Conservation (phyloP, 1,140 invertebrate genomes). For the Idris sp. region DNA sequence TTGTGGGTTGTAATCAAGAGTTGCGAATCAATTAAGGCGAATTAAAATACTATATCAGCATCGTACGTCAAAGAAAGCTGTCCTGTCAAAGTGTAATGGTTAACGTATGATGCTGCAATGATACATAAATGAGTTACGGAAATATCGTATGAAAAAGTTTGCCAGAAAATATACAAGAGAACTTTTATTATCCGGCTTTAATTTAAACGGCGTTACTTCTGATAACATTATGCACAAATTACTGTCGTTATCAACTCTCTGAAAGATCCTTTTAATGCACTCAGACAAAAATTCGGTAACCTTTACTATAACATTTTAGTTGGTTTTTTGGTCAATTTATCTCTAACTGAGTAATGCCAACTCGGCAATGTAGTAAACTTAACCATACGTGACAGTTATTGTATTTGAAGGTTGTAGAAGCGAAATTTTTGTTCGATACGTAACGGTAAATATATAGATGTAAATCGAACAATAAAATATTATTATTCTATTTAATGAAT, state of each 20-base stretch:
- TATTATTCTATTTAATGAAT: too few species aligned
- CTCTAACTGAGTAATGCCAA: too few species aligned
- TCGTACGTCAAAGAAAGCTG: constrained; percentile 31
- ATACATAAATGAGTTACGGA: constrained; percentile 48
- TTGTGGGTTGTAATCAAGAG: constrained; percentile 12
- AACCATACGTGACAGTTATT: too few species aligned
- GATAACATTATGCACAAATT: constrained; percentile 75
- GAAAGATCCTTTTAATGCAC: too few species aligned
- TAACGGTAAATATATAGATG: too few species aligned
- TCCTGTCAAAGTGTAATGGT: constrained; percentile 36
- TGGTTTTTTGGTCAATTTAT: too few species aligned
- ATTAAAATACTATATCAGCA: constrained; percentile 21
- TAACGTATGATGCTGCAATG: constrained; percentile 42
- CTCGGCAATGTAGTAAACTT: too few species aligned
- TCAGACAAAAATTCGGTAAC: too few species aligned
- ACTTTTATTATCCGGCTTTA: constrained; percentile 78
- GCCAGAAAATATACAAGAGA: constrained; percentile 56
- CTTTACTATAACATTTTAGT: too few species aligned
- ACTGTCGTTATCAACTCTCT: constrained; percentile 63
- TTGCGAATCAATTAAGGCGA: constrained; percentile 28
- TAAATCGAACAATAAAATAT: too few species aligned
- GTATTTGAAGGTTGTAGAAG: too few species aligned
- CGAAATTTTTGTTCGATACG: too few species aligned
- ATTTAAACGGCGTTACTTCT: constrained; percentile 76
- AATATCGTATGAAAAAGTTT: constrained; percentile 57